These are phyloP conservation scores for Empidonax traillii DNA, from an alignment of 2,113 vertebrate species.

Conservation along the genomic window DNA sequence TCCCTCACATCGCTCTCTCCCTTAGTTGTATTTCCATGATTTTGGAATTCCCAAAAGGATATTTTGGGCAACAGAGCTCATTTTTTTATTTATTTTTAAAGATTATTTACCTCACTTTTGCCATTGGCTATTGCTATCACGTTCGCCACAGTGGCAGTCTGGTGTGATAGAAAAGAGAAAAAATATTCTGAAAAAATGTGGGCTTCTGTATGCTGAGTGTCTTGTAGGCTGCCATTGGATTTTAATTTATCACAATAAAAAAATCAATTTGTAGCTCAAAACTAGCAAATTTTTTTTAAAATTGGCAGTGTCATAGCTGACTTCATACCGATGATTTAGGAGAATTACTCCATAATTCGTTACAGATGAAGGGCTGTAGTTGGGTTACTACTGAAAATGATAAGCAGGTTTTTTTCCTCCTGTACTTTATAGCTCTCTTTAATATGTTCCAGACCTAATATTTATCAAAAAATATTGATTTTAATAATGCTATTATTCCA, in stretches of 20 bases:
- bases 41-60: background rate
- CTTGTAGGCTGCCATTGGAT: constrained; percentile 61
- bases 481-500: constrained; percentile 42
- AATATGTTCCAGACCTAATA: constrained; percentile 14
- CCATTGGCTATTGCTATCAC: background rate
- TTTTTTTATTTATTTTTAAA: background rate
- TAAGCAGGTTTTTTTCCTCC: background rate
- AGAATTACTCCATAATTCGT: constrained; percentile 42
- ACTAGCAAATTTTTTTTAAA: constrained; percentile 52
- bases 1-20: background rate
- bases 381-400: constrained; percentile 5
- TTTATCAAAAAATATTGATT: constrained; percentile 49
- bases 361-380: constrained; percentile 5
- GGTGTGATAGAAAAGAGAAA: background rate
- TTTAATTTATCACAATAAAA: constrained; percentile 73
- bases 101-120: background rate
- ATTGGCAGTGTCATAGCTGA: constrained; percentile 52
- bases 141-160: background rate
- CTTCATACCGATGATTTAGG: constrained; percentile 52
- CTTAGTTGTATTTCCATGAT: background rate
- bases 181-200: background rate
- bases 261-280: constrained; percentile 70
- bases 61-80: background rate
- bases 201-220: constrained; percentile 25
- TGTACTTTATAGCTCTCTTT: background rate